phyloP scores from a whole-genome alignment of 1,140 invertebrate genomes.

The Drosophila ogumai region DNA sequence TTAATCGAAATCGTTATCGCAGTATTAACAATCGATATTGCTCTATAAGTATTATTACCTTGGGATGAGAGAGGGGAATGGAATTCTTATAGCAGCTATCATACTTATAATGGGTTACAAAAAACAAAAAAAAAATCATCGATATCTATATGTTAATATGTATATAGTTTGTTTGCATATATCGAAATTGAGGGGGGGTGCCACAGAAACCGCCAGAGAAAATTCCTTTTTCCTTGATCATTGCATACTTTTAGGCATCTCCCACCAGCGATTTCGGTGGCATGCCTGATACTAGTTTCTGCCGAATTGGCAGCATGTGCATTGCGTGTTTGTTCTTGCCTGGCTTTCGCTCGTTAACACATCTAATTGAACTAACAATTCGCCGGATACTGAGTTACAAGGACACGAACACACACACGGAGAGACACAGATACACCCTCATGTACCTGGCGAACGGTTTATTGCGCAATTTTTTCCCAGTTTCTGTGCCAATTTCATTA shows the following conservation, averaged over 20 bases:
- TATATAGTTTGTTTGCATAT: constrained; percentile 12
- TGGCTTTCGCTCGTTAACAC: constrained; percentile 20
- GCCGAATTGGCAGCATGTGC: constrained; percentile 5
- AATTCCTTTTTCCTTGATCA: background rate
- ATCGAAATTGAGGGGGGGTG: background rate
- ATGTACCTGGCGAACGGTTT: constrained; percentile 19
- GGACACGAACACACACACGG: background rate
- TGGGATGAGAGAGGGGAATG: constrained; percentile 15
- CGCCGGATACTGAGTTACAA: constrained; percentile 5
- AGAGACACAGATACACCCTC: constrained; percentile 4
- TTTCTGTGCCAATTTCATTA: constrained; percentile 4
- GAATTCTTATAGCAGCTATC: constrained; percentile 31
- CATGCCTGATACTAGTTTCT: background rate
- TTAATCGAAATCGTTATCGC: constrained; percentile 41
- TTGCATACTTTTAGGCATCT: background rate
- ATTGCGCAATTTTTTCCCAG: background rate
- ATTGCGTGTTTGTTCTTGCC: constrained; percentile 9
- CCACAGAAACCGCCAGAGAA: background rate
- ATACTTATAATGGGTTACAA: constrained; percentile 28
- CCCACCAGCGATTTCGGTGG: background rate
- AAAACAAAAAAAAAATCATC: constrained; percentile 30
- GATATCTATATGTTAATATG: constrained; percentile 11
- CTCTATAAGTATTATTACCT: constrained; percentile 18
- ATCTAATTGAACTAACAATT: constrained; percentile 48
- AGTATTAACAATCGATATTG: constrained; percentile 47